phyloP scores from a whole-genome alignment of 53 echinoderm and acorn worm species.

The Actinopyga echinites region DNA sequence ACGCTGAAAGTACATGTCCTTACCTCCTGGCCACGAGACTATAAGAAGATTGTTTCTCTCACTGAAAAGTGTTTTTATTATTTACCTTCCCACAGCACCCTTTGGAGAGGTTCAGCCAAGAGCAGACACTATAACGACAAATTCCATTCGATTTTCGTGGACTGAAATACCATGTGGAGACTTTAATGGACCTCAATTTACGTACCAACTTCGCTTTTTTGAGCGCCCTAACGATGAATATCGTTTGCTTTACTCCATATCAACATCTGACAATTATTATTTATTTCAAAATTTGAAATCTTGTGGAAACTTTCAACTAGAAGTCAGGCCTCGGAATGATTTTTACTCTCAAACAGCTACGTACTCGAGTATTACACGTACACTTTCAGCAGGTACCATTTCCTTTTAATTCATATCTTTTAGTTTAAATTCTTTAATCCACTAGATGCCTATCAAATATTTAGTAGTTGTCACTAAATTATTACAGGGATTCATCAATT shows the following conservation, averaged over 20 bases:
- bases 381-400: neutral
- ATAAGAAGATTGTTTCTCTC: no score
- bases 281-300: neutral
- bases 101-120: no score
- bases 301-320: neutral
- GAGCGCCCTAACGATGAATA: neutral
- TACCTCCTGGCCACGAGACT: no score
- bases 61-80: no score
- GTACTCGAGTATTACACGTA: neutral
- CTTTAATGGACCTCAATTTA: neutral
- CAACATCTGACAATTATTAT: neutral
- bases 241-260: no score
- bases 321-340: neutral
- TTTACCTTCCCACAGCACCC: no score
- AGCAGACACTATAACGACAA: neutral
- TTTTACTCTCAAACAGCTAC: no score
- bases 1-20: no score
- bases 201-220: neutral
- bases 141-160: neutral
- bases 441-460: neutral
- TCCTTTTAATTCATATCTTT: neutral
- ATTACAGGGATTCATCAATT: no score
- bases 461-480: no score
- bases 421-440: neutral
- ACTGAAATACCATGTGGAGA: neutral